These are phyloP conservation scores for Drosophila persimilis DNA, from an alignment of 1,140 invertebrate species.

Conservation along the genomic window DNA sequence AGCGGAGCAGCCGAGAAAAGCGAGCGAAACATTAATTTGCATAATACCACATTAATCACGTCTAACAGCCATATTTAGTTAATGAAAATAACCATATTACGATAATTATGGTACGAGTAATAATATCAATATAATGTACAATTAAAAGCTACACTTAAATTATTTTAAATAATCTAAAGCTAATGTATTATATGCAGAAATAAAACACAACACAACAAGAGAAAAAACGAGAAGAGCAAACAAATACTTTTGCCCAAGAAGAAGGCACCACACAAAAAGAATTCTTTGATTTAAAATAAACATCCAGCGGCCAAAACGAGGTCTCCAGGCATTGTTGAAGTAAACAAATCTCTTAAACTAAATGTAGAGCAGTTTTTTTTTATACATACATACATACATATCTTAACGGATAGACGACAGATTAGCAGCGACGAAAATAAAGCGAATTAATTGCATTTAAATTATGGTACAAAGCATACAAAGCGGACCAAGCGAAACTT, in stretches of 20 bases:
- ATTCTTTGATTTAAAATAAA: conserved; percentile 77
- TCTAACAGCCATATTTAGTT: conserved; percentile 81
- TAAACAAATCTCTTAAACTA: conserved; percentile 7
- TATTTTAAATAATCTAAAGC: conserved; percentile 58
- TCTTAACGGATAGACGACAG: conserved; percentile 21
- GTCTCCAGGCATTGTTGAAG: conserved; percentile 14
- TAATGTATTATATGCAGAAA: conserved; percentile 70
- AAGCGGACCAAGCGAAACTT: conserved; percentile 1
- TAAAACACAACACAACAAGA: conserved; percentile 14
- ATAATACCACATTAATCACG: conserved; percentile 46
- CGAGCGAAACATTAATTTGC: conserved; percentile 14
- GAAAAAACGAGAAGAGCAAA: conserved; percentile 19
- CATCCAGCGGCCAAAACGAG: background rate
- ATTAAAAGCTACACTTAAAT: conserved; percentile 64
- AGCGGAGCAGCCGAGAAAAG: background rate
- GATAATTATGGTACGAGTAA: conserved; percentile 31
- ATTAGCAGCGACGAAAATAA: conserved; percentile 33
- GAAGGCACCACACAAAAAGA: conserved; percentile 22
- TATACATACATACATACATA: conserved; percentile 33
- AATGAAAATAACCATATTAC: conserved; percentile 51
- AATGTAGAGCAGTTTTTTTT: conserved; percentile 25
- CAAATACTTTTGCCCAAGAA: background rate
- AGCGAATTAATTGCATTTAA: conserved; percentile 70
- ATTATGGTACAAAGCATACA: conserved; percentile 70
- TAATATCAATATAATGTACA: conserved; percentile 67